Conservation (phyloP, 2,888 invertebrate genomes). For the Ophion obscuratus region DNA sequence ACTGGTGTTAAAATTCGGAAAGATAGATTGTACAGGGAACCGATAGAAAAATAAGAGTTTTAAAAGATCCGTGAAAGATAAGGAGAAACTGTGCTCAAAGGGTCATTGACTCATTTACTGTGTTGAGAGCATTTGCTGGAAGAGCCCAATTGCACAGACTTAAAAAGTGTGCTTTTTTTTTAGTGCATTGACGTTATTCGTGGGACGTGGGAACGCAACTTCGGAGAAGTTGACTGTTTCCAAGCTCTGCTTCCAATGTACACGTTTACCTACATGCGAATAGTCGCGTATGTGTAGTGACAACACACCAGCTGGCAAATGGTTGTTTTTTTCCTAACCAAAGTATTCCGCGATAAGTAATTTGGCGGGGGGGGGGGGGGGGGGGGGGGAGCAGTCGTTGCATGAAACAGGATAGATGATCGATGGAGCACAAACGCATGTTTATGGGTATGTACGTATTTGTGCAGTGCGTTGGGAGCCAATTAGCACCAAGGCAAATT, state of each 20-base stretch:
- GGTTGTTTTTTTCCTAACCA: conserved; percentile 31
- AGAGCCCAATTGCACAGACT: conserved; percentile 42
- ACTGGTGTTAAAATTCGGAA: neutral
- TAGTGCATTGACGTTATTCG: conserved; percentile 21
- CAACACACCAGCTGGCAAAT: conserved; percentile 12
- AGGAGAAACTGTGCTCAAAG: neutral
- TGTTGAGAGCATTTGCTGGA: conserved; percentile 34
- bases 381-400: neutral
- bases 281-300: conserved; percentile 5
- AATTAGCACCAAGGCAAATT: conserved; percentile 63
- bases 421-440: conserved; percentile 41
- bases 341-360: conserved; percentile 51
- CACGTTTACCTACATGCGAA: neutral
- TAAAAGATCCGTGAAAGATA: neutral
- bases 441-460: conserved; percentile 8
- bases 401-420: conserved; percentile 51
- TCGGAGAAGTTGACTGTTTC: too few species aligned
- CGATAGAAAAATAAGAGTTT: neutral
- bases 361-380: neutral
- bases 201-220: conserved; percentile 45
- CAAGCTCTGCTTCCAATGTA: too few species aligned
- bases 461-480: conserved; percentile 53
- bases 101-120: conserved; percentile 24
- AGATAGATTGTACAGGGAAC: neutral
- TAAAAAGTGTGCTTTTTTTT: conserved; percentile 46